Evolutionary conservation across 2,888 invertebrate genomes (phyloP), one percentile per base, ranked within the genome.

Genomic region (Conops quadrifasciatus): DNA sequence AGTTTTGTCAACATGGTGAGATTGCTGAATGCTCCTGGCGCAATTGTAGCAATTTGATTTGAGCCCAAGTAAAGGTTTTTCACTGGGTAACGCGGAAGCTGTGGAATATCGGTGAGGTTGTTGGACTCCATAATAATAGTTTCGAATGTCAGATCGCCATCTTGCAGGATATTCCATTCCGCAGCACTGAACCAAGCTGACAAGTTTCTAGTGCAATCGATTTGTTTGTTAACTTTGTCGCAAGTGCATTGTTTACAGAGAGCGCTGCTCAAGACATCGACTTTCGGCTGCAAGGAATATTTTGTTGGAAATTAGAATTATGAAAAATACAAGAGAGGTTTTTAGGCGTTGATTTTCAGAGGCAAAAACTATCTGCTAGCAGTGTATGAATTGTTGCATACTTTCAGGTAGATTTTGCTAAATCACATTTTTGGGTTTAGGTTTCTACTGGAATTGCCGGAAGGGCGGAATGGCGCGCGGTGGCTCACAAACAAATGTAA

Each of bases 31-130:
- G 91, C 90, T 0, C 86, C 87, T 16, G 87, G 83, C 7, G 88
- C 89, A 63, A 94, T 91, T 11, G 80, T 81, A 4, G 85, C 87
- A n/a, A 94, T 92, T 58, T 86, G 85, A 82, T 92, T 93, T 67
- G 88, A 82, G 0, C 89, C 88, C 7, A 94, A 85, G 77, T 91
- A 90, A 30, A 94, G 80, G 36, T 87, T 87, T 67, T 85, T 73
- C 81, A 86, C 79, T 0, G 79, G 85, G 19, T 89, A 82, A 1
- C 86, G 81, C 0, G 91, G 90, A 16, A 94, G 88, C 2, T 72
- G 67, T 2, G 82, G 78, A 26, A 86, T 73, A 0, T 19, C 43
- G 0, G 80, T 80, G 0, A 86, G 72, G 19, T 80, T 80, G 70
- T 85, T 86, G 71, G 82, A 73, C 47, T 83, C 80, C 67, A 86